Evolutionary conservation across 2,888 invertebrate genomes (phyloP), one percentile per base, ranked within the genome.

Genomic region (Drosophila borealis): DNA sequence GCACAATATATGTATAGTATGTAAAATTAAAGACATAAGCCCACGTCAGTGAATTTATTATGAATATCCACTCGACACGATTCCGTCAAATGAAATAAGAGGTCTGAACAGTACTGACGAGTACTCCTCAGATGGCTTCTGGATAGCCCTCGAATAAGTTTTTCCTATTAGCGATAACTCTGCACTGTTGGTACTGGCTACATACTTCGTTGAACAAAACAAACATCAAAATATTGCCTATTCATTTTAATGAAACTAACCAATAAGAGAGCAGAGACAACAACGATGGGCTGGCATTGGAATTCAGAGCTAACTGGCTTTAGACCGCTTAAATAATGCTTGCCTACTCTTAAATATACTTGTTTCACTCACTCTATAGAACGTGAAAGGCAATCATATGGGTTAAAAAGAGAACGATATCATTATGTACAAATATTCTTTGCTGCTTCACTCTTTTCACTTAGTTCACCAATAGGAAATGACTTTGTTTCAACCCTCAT

Each of bases 11-110:
- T 89, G 75, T 80, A 78, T 90, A 78, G 78, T 79, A 79, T 90
- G 80, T 80, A 79, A 80, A 87, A 89, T 88, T 85, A 87, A 83
- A 84, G 86, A 91, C 81, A 90, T 81, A 90, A 85, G 89, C 91
- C 90, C 90, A 91, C 91, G 90, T 90, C 90, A 90, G 91, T 91
- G 89, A 91, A 92, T 92, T 92, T 91, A 91, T 91, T 91, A 91
- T 91, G 91, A 91, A 92, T 92, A 92, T 92, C 92, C 92, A 92
- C 92, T 92, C 92, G 92, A 92, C 92, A 92, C 92, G 92, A 92
- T 91, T 92, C 92, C 92, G 92, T 92, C 92, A 92, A 92, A 92
- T 92, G 92, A 92, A 92, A 92, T 92, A 92, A 92, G 92, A 92
- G 92, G 92, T 92, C 92, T 92, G 92, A 92, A 92, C 92, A 92